Percentiles rank a stretch among this genome's conserved stretches.
phyloP scores from a whole-genome alignment of 2,797 vertebrate genomes.

The Oceanodroma leucorhoa region DNA sequence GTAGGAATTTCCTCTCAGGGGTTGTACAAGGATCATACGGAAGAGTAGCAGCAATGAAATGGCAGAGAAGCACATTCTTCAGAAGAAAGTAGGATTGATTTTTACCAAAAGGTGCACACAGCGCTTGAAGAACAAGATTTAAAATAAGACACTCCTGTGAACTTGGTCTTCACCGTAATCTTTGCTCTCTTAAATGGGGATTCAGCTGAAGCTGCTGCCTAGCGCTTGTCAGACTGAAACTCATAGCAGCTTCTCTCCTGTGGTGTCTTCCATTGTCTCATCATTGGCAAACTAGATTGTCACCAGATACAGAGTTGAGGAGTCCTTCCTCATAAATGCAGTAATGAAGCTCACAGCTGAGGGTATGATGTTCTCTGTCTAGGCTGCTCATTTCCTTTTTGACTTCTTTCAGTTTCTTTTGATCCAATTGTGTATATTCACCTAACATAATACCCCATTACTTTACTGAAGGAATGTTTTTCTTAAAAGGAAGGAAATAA shows the following conservation, averaged over 20 bases:
- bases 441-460: background rate
- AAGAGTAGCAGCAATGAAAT: background rate
- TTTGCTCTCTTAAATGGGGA: background rate
- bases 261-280: background rate
- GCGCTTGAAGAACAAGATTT: background rate
- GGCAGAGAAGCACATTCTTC: background rate
- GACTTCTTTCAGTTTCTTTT: background rate
- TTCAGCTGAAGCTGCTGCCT: background rate
- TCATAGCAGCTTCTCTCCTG: background rate
- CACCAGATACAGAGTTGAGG: background rate
- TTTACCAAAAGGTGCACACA: background rate
- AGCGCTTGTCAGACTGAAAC: background rate
- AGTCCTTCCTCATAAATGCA: background rate
- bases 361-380: background rate
- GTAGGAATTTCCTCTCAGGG: background rate
- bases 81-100: background rate
- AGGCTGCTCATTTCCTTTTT: background rate
- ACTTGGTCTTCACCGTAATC: background rate
- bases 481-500: background rate
- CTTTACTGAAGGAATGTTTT: background rate
- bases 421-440: background rate
- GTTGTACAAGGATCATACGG: background rate
- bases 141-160: background rate
- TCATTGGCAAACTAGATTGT: background rate
- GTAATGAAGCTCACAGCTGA: background rate